Evolutionary conservation across 2,797 vertebrate species (phyloP).

Genomic region (Tympanoctomys barrerae): DNA sequence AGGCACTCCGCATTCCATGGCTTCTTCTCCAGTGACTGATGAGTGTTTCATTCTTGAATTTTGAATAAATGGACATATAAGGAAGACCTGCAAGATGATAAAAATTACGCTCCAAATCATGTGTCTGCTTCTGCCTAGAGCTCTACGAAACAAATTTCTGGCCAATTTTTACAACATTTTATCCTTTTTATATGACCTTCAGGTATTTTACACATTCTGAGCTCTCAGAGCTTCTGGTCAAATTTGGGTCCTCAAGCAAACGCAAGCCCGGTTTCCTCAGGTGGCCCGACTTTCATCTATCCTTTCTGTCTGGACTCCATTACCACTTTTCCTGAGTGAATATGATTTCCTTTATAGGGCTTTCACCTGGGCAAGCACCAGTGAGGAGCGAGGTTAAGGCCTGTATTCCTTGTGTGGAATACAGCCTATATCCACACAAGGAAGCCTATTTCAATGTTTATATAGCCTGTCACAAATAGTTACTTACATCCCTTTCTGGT

Average conservation of each 20-base stretch:
- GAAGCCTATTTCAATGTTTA: neutral
- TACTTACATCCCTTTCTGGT: neutral
- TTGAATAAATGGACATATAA: neutral
- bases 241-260: neutral
- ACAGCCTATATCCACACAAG: neutral
- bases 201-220: neutral
- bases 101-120: neutral
- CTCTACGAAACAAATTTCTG: neutral
- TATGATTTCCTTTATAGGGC: neutral
- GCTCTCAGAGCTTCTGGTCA: neutral
- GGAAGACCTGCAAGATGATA: neutral
- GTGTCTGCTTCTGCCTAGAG: neutral
- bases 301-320: neutral
- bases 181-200: neutral
- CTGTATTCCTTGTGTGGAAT: neutral
- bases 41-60: neutral
- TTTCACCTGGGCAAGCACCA: neutral
- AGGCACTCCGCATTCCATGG: neutral
- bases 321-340: neutral
- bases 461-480: neutral
- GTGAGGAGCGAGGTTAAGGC: neutral
- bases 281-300: neutral
- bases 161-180: neutral
- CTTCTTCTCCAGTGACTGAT: neutral
- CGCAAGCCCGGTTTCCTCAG: rapidly evolving